These are phyloP conservation scores for Tragelaphus strepsiceros DNA, from an alignment of 2,113 vertebrate genomes.

Conservation along the genomic window DNA sequence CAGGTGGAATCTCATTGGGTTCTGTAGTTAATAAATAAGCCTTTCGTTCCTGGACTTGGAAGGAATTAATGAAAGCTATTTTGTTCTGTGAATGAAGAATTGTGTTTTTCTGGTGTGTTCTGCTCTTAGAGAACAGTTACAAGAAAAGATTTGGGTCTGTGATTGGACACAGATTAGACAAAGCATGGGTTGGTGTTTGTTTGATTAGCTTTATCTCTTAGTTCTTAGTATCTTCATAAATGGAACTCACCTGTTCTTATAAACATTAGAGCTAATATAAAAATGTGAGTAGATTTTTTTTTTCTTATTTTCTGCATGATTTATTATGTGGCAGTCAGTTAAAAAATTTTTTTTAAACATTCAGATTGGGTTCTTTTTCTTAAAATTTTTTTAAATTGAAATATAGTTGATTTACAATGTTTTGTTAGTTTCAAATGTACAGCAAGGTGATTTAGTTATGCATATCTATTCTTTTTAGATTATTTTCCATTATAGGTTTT, in stretches of 20 bases:
- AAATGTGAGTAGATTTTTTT: neutral
- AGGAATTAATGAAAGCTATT: neutral
- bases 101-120: neutral
- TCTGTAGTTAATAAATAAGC: neutral
- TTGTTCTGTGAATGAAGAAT: neutral
- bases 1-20: neutral
- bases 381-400: neutral
- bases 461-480: neutral
- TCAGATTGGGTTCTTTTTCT: neutral
- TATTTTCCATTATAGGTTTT: neutral
- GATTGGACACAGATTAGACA: neutral
- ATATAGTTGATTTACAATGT: neutral
- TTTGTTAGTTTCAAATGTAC: neutral
- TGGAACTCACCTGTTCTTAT: neutral
- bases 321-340: neutral
- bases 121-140: neutral
- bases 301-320: neutral
- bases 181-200: neutral
- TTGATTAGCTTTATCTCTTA: neutral
- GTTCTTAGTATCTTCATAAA: neutral
- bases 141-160: neutral
- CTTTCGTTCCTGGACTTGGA: neutral
- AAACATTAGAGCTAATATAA: neutral
- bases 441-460: neutral
- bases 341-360: neutral